These are phyloP conservation scores for Pyrgilauda ruficollis DNA, from an alignment of 2,113 vertebrate species.

Conservation along the genomic window DNA sequence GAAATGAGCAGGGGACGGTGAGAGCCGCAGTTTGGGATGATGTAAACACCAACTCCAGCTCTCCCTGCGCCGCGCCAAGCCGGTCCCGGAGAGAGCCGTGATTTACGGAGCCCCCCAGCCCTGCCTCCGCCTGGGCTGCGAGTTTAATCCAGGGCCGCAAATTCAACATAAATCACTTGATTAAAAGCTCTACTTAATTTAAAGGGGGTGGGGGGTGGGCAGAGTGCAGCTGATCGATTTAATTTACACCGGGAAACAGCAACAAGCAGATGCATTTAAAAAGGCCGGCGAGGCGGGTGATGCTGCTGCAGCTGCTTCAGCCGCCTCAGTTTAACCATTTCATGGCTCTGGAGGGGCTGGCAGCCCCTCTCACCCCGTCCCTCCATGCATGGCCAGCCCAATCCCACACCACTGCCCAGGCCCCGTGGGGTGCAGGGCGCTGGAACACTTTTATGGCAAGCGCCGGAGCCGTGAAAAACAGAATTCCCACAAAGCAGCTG, in stretches of 20 bases:
- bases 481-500: not conserved
- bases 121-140: not conserved
- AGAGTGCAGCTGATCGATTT: conserved; percentile 42
- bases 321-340: not conserved
- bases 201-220: not conserved
- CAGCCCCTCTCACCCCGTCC: not conserved
- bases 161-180: conserved; percentile 53
- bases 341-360: not conserved
- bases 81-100: not conserved
- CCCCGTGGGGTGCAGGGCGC: not conserved
- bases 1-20: conserved; percentile 55
- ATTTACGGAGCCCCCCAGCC: conserved; percentile 25
- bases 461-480: not conserved
- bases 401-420: not conserved
- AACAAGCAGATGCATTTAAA: conserved; percentile 4
- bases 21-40: conserved; percentile 21
- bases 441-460: not conserved
- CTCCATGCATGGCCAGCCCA: not conserved
- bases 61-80: not conserved
- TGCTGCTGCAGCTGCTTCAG: not conserved
- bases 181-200: conserved; percentile 66
- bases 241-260: conserved; percentile 38
- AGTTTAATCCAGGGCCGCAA: not conserved
- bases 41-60: conserved; percentile 62
- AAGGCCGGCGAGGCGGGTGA: not conserved